Evolutionary conservation across 2,797 vertebrate species (phyloP), one percentile per base, ranked within the genome.

Genomic region (Lepus townsendii): DNA sequence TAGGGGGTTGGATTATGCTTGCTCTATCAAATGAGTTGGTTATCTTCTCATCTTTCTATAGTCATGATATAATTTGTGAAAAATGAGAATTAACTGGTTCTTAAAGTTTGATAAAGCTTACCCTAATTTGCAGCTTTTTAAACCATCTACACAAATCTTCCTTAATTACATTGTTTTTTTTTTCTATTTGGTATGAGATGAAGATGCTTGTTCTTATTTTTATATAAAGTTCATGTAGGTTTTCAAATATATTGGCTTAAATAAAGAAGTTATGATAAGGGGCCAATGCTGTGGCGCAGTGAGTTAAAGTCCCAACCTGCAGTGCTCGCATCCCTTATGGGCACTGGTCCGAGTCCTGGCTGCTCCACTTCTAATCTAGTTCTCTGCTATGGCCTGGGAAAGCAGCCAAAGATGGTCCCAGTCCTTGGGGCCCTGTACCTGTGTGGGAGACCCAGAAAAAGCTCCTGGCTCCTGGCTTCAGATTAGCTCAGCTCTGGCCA

Each of bases 171-270:
- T 57, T 57, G 19, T 88, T 75, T 16, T 20, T 62, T 79, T 63
- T 92, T 72, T 72, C 50, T 83, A 38, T 24, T 93, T 93, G 62
- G 6, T 83, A 83, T 27, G 63, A 69, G 71, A 69, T 52, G 20
- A 83, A 62, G 54, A 22, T 30, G 11, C 27, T 11, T 16, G 19
- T 66, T 92, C 88, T 63, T 5, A 73, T 62, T 88, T 65, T 92
- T 60, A 57, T 73, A 78, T 6, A 3, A 50, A 79, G 50, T 60
- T 84, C 35, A 65, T 35, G 27, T 7, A 50, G 35, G 14, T 79
- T 78, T 83, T 35, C 65, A 73, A 73, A 54, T 72, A 1, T 38
- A 57, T 17, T 73, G 3, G 24, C 26, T 60, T 78, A 50, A 78
- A 79, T 30, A 42, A 65, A 78, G 71, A 88, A 16, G 47, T 50